Base-by-base conservation (phyloP, 2,797 vertebrate genomes). In the Crenuchus spilurus region DNA sequence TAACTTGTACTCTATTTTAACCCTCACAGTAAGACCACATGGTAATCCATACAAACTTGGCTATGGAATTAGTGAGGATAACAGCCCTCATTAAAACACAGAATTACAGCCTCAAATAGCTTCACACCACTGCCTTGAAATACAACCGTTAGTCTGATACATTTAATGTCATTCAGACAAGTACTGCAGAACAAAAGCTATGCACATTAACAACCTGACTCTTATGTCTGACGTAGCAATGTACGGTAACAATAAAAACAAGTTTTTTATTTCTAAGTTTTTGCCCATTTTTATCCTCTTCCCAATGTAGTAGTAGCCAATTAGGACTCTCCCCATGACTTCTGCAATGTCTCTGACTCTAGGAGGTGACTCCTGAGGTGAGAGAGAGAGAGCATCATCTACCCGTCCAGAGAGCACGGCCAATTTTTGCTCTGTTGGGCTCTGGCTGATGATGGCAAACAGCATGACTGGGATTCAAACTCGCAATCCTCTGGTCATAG, bases 41-140 rank as follows among this genome's bases (percentile, higher is more conserved):
- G 39, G 52, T 77, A 65, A 77, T 65, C 68, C 69, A 46, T 48
- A 30, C 58, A 44, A 58, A 60, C 60, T 37, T 18, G 39, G 54
- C 65, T 37, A 58, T 46, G 51, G 44, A 72, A 66, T 71, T 77
- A 72, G 75, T 44, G 49, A 58, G 39, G 51, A 57, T 57, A 57
- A 52, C 37, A 70, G 26, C 9, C 16, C 52, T 70, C 39, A 70
- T 70, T 70, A 70, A 70, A 57, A 57, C 26, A n/a, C 26, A 70
- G 39, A 39, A 22, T n/a, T 57, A 4, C 39, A 42, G 26, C 16
- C 16, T n/a, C 6, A 7, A 62, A 42, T 20, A 42, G 39, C 11
- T 8, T 46, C 26, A 46, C 26, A 58, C n/a, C 8, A 6, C 39
- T 44, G 54, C 52, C 10, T 22, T 33, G 37, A 58, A 31, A 9